Percentiles rank a stretch among this genome's conserved stretches.
Evolutionary conservation across 2,113 vertebrate genomes (phyloP).

Genomic region (Catharus bicknelli): DNA sequence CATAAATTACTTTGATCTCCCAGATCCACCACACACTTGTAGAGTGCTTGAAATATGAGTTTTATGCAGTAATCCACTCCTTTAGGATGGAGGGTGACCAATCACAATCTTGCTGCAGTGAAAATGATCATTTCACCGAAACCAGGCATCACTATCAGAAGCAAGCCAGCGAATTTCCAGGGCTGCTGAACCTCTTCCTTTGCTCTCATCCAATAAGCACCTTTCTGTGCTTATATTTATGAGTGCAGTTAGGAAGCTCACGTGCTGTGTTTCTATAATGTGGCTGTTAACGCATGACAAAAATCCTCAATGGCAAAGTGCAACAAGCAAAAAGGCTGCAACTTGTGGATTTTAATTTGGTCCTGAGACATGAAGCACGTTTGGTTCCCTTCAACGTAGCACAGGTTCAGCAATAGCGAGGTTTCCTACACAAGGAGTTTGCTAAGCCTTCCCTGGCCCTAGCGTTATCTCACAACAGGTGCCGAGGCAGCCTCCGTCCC

Average conservation of each 20-base stretch:
- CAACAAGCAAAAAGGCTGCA: not conserved
- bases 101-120: conserved; percentile 34
- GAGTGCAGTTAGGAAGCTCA: not conserved
- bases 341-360: not conserved
- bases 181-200: not conserved
- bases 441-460: not conserved
- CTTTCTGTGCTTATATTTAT: conserved; percentile 8
- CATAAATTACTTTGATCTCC: not conserved
- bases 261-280: not conserved
- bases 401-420: not conserved
- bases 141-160: not conserved
- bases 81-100: not conserved
- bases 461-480: not conserved
- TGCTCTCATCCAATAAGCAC: not conserved
- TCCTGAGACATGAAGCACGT: not conserved
- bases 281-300: not conserved
- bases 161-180: not conserved
- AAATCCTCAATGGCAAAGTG: not conserved
- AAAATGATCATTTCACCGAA: conserved; percentile 33
- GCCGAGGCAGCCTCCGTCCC: not conserved
- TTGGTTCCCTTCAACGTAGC: not conserved
- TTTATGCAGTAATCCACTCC: not conserved
- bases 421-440: not conserved
- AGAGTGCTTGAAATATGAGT: not conserved
- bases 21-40: not conserved